Evolutionary conservation across 2,888 invertebrate species (phyloP).

Genomic region (Dryadula phaetusa): DNA sequence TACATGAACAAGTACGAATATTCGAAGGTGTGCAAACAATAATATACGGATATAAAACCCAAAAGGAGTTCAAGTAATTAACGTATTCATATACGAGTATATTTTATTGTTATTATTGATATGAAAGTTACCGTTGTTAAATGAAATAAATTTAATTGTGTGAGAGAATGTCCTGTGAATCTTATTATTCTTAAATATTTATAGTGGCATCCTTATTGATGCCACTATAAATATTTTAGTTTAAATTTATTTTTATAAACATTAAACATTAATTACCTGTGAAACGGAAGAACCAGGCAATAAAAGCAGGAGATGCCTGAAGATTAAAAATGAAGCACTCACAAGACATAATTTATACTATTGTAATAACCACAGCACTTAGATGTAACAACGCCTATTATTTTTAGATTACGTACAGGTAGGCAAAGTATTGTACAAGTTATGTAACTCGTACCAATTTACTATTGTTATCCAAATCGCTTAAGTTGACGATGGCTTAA

Average conservation of each 20-base stretch:
- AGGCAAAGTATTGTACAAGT: constrained; percentile 5
- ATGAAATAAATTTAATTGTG: constrained; percentile 10
- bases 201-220: too few relatives aligned
- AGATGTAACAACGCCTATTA: constrained; percentile 25
- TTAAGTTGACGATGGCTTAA: background rate
- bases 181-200: background rate
- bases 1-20: background rate
- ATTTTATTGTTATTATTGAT: constrained; percentile 19
- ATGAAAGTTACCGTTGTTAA: constrained; percentile 14
- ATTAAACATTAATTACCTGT: background rate
- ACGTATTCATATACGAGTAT: constrained; percentile 1
- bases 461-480: background rate
- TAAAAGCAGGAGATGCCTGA: background rate
- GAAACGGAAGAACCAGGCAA: background rate
- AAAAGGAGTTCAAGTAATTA: constrained; percentile 15
- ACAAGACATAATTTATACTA: constrained; percentile 11
- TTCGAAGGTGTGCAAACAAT: background rate
- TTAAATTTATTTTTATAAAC: too few relatives aligned
- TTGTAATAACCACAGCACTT: constrained; percentile 16
- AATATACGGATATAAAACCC: constrained; percentile 1
- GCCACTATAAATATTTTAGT: too few relatives aligned
- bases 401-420: constrained; percentile 26
- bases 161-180: background rate
- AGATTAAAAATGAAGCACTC: constrained; percentile 1
- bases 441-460: background rate